phyloP scores from a whole-genome alignment of 2,113 vertebrate genomes.

The Spea bombifrons region DNA sequence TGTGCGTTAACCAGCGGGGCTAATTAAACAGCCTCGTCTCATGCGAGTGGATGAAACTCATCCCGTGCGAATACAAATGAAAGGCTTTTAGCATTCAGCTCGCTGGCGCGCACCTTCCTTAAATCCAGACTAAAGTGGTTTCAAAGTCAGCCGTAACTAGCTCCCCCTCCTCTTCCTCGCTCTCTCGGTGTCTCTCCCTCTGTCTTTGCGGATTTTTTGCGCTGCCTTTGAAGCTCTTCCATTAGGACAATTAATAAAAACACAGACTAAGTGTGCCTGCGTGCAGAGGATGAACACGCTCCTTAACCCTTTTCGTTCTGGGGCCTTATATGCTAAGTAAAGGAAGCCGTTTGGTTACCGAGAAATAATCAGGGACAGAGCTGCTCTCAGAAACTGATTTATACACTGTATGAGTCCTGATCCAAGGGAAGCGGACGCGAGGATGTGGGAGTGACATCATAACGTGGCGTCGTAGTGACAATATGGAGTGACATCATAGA shows the following conservation, averaged over 20 bases:
- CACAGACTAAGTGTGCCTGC: conserved; percentile 12
- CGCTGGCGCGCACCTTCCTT: conserved; percentile 63
- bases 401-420: no score
- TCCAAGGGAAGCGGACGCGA: no score
- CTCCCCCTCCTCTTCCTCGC: background rate
- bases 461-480: no score
- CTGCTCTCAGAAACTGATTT: background rate
- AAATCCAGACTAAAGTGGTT: conserved; percentile 65
- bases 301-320: background rate
- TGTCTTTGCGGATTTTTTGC: background rate
- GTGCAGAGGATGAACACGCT: background rate
- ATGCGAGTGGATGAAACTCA: conserved; percentile 58
- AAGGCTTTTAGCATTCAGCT: conserved; percentile 68
- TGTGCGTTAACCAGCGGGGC: conserved; percentile 68
- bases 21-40: conserved; percentile 71
- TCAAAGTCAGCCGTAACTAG: conserved; percentile 62
- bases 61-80: conserved; percentile 71
- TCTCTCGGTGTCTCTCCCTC: background rate
- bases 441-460: no score
- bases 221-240: conserved; percentile 29
- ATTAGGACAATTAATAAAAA: conserved; percentile 35
- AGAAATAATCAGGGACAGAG: background rate
- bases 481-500: no score
- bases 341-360: background rate
- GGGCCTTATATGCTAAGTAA: no score